phyloP scores from a whole-genome alignment of 2,888 invertebrate genomes.

The Amblyteles armatorius region DNA sequence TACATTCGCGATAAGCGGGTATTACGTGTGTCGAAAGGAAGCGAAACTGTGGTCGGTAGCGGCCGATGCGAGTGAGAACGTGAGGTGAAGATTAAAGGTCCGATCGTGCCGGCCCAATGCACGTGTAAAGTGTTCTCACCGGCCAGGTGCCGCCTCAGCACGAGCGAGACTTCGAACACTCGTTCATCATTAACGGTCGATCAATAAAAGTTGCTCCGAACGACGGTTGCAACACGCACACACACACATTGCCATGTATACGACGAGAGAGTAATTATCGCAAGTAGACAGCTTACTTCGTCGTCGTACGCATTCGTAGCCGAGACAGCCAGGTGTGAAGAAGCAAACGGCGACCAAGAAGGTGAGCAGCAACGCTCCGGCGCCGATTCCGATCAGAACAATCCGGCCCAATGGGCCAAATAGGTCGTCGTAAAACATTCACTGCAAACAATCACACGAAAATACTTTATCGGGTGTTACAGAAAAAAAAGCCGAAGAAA shows the following conservation, averaged over 20 bases:
- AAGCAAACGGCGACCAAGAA: constrained; percentile 82
- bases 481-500: background rate
- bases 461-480: constrained; percentile 10
- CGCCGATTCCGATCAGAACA: constrained; percentile 79
- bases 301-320: constrained; percentile 81
- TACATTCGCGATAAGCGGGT: constrained; percentile 19
- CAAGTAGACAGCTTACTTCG: constrained; percentile 76
- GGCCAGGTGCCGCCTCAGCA: constrained; percentile 41
- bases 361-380: constrained; percentile 76
- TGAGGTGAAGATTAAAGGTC: constrained; percentile 61
- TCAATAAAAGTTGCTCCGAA: constrained; percentile 46
- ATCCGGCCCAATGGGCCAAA: constrained; percentile 83
- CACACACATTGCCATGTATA: background rate
- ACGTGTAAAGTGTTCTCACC: background rate
- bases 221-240: background rate
- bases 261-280: constrained; percentile 35
- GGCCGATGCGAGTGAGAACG: constrained; percentile 42
- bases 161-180: constrained; percentile 12
- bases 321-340: constrained; percentile 83
- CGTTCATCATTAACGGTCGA: constrained; percentile 42
- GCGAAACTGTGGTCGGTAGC: constrained; percentile 14
- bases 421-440: constrained; percentile 81
- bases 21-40: constrained; percentile 36
- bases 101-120: background rate
- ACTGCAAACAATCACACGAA: constrained; percentile 74